Conservation (phyloP, 2,888 invertebrate species). For the Cylindroiulus punctatus region DNA sequence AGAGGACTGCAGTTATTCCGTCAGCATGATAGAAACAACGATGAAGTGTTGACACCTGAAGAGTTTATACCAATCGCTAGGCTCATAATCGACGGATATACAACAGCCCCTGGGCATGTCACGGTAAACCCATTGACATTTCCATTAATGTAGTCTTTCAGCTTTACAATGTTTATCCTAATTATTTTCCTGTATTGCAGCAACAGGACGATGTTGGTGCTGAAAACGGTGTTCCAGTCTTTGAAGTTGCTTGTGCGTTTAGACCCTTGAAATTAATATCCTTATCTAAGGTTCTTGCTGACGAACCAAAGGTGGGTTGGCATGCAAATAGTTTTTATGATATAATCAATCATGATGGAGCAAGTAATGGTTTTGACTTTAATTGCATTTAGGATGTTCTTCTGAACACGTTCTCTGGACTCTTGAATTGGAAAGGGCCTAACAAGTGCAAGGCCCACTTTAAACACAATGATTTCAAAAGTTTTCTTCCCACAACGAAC, state of each 20-base stretch:
- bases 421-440: background rate
- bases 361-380: background rate
- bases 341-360: background rate
- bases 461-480: background rate
- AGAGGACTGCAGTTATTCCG: background rate
- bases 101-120: background rate
- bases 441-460: background rate
- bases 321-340: background rate
- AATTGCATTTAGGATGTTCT: background rate
- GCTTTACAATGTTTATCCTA: no score
- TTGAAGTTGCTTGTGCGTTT: background rate
- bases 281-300: background rate
- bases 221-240: background rate
- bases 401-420: background rate
- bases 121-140: background rate
- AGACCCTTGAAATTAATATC: background rate
- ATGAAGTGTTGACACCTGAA: background rate
- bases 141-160: background rate
- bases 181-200: background rate
- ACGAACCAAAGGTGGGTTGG: background rate
- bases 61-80: slow-evolving; percentile 35
- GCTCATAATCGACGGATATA: background rate
- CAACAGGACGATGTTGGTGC: background rate
- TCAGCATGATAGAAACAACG: slow-evolving; percentile 46
- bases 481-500: background rate